Base-by-base conservation (phyloP, 2,888 invertebrate genomes). In the Sinelater perroti region DNA sequence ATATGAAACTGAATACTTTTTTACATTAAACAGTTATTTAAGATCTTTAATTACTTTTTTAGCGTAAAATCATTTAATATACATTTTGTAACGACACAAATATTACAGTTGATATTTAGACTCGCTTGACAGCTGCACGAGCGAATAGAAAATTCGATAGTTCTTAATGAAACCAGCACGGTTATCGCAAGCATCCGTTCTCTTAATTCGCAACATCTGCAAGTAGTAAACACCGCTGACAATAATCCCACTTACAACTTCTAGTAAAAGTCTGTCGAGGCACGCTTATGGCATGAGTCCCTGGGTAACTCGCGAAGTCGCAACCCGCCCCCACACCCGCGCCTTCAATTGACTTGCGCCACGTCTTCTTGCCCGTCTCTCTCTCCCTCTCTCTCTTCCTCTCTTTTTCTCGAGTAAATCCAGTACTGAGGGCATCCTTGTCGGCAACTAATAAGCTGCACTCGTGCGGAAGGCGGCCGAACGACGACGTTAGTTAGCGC, bases 271-370 rank as follows among this genome's bases (percentile, higher is more conserved):
- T 55, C 46, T 46, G 45, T 38, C 30, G 49, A 61, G 63, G 61
- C 61, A 65, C 63, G 63, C 60, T 61, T 61, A 58, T 52, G 58
- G 60, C 63, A 53, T 47, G 60, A 62, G 56, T 59, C 52, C 56
- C 56, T 56, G 53, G 51, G 31, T 38, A 46, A 44, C 46, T 54
- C 46, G 54, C 49, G 51, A 51, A 51, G 30, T 51, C 17, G 40
- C 42, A 33, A 40, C 36, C 55, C 53, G 52, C 60, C 62, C 58
- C 59, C 61, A 38, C 56, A 60, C 61, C 61, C 54, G 62, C 54
- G 31, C 49, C 35, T 24, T 30, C 21, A 36, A 50, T 49, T 49
- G 33, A 47, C 40, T 46, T 38, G 38, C 13, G 18, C 42, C 40
- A 45, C 50, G 50, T 44, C 24, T 44, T 8, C 10, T 51, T 13